phyloP scores from a whole-genome alignment of 53 echinoderm and acorn worm species.

The Zoroaster sp. region DNA sequence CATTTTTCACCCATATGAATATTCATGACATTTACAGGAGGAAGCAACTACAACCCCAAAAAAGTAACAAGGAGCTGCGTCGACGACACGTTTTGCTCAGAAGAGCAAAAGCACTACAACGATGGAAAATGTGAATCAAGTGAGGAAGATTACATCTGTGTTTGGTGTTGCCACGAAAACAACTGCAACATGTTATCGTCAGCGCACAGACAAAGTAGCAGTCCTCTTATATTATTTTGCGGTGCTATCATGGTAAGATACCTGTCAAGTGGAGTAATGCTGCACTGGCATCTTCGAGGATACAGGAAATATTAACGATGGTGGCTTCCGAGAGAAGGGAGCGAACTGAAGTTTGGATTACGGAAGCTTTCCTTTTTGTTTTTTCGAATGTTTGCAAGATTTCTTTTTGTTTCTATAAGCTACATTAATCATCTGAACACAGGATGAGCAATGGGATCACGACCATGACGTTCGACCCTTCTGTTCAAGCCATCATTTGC shows the following conservation, averaged over 20 bases:
- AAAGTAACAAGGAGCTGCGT: slow-evolving; percentile 73
- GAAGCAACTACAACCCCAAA: slow-evolving; percentile 38
- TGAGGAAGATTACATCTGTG: slow-evolving; percentile 64
- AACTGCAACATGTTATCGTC: slow-evolving; percentile 67
- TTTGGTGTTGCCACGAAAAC: slow-evolving; percentile 65
- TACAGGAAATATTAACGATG: background rate
- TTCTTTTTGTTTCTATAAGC: too few relatives aligned
- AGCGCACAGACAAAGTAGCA: slow-evolving; percentile 24
- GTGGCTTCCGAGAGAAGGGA: background rate
- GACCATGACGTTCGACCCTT: too few relatives aligned
- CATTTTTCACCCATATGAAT: background rate
- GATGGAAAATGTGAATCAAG: slow-evolving; percentile 1
- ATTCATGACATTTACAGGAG: background rate
- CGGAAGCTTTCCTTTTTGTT: too few relatives aligned
- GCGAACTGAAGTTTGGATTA: too few relatives aligned
- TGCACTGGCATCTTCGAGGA: background rate
- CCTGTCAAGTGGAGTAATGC: slow-evolving; percentile 12
- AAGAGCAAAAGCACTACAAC: slow-evolving; percentile 38
- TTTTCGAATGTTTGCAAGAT: too few relatives aligned
- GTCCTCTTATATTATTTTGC: background rate
- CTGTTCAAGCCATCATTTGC: too few relatives aligned
- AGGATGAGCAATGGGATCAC: too few relatives aligned
- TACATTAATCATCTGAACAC: too few relatives aligned
- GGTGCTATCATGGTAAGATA: slow-evolving; percentile 23
- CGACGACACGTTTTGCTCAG: slow-evolving; percentile 68